Conservation (phyloP, 2,113 vertebrate genomes). For the Fulmarus glacialis region DNA sequence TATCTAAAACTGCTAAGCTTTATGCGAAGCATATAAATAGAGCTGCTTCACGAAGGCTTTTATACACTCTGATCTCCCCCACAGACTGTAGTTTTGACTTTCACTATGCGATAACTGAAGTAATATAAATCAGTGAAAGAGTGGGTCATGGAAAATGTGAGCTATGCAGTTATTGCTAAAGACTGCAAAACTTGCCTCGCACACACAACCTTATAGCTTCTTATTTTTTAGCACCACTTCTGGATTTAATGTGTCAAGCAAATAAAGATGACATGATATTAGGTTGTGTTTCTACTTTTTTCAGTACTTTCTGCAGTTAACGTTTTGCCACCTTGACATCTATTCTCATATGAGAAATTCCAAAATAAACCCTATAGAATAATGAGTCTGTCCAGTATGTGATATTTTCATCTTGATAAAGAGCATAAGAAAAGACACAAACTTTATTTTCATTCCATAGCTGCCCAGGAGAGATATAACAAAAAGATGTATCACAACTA, state of each 20-base stretch:
- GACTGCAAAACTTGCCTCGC: neutral
- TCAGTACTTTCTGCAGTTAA: neutral
- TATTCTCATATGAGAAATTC: neutral
- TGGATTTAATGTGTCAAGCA: neutral
- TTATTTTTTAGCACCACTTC: neutral
- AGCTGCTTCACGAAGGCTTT: neutral
- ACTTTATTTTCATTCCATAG: neutral
- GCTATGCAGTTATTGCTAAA: neutral
- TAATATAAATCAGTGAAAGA: neutral
- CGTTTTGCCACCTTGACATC: neutral
- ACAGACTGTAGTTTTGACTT: neutral
- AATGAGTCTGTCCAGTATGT: neutral
- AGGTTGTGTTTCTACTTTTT: neutral
- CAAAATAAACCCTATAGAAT: neutral
- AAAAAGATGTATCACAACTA: neutral
- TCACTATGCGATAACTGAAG: neutral
- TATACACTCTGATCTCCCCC: neutral
- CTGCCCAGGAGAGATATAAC: neutral
- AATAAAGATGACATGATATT: neutral
- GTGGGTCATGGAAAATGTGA: neutral
- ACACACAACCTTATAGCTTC: neutral
- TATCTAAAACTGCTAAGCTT: neutral
- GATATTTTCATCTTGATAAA: neutral
- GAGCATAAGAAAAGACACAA: neutral
- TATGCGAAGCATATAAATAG: neutral